Evolutionary conservation across 2,113 vertebrate genomes (phyloP).

Genomic region (Pungitius pungitius): DNA sequence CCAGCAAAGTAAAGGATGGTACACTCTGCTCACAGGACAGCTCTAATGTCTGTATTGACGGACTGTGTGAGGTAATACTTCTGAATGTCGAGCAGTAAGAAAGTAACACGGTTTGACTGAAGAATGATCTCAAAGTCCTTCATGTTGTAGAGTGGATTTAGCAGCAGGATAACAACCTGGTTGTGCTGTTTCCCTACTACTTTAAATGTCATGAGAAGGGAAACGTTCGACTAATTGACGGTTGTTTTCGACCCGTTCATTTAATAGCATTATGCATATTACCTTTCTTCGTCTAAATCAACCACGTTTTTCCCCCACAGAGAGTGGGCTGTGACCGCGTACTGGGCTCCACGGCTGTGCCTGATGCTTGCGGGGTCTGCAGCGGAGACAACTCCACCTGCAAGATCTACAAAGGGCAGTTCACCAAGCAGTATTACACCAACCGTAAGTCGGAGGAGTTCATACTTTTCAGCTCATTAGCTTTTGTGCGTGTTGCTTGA

Average conservation of each 20-base stretch:
- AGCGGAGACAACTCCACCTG: constrained; percentile 88
- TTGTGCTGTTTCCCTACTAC: constrained; percentile 8
- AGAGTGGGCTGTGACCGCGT: constrained; percentile 87
- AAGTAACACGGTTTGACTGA: neutral
- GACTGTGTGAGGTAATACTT: constrained; percentile 89
- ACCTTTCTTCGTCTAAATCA: constrained; percentile 6
- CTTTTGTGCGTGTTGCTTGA: neutral
- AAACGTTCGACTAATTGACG: constrained; percentile 11
- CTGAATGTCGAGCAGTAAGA: constrained; percentile 3
- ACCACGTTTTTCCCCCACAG: constrained; percentile 68
- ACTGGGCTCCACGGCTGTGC: constrained; percentile 83
- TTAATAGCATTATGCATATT: neutral
- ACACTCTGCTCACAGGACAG: constrained; percentile 87
- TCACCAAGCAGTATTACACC: constrained; percentile 82
- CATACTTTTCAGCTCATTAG: neutral
- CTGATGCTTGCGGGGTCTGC: constrained; percentile 88
- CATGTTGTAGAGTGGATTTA: constrained; percentile 10
- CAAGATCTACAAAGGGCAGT: constrained; percentile 83
- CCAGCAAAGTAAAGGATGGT: constrained; percentile 92
- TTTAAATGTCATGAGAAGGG: constrained; percentile 8
- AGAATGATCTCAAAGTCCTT: constrained; percentile 28
- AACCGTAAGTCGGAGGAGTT: constrained; percentile 79
- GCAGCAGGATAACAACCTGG: neutral
- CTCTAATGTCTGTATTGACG: constrained; percentile 88
- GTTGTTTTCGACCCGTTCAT: no score